Evolutionary conservation across 2,797 vertebrate species (phyloP), one percentile per base, ranked within the genome.

Genomic region (Eurystomus glaucurus): DNA sequence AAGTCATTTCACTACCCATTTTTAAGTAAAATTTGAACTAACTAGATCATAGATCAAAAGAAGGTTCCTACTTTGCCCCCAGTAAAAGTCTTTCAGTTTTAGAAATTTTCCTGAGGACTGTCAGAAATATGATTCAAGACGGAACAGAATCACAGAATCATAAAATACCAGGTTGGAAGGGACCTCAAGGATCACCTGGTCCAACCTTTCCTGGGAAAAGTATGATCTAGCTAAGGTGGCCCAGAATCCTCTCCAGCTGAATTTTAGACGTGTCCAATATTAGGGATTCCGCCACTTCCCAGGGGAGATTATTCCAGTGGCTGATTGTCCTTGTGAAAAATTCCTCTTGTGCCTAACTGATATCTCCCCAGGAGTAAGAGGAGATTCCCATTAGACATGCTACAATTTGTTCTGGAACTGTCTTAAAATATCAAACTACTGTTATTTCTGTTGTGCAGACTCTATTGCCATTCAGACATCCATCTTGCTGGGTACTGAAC

Each of bases 401-500:
- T 70, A 2, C 14, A 35, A 14, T 51, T 77, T 8, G 7, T 39
- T 52, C 28, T 66, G 58, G 17, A 88, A 58, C 23, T 70, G 6
- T 26, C 21, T 61, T 45, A 25, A 75, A 62, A 39, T 76, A 28
- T 22, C 48, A 23, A 76, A 16, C 20, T 37, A 26, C 8, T 31
- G 12, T 39, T 75, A 25, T 39, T 71, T 71, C 23, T 57, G 0
- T 31, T 75, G n/a, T 52, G 31, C 3, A 39, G 21, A 20, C 9
- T 82, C n/a, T 83, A 17, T 10, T 76, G 26, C 33, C 28, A 7
- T n/a, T 54, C 25, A 55, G 41, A 5, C 25, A 22, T 35, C 33
- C 0, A 0, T 60, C 45, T 78, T 68, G 14, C 17, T 66, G 33
- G 16, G 12, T 22, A 31, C 45, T 51, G 0, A 46, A 26, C 66